Conservation (phyloP, 2,113 vertebrate genomes). For the Cathartes aura region DNA sequence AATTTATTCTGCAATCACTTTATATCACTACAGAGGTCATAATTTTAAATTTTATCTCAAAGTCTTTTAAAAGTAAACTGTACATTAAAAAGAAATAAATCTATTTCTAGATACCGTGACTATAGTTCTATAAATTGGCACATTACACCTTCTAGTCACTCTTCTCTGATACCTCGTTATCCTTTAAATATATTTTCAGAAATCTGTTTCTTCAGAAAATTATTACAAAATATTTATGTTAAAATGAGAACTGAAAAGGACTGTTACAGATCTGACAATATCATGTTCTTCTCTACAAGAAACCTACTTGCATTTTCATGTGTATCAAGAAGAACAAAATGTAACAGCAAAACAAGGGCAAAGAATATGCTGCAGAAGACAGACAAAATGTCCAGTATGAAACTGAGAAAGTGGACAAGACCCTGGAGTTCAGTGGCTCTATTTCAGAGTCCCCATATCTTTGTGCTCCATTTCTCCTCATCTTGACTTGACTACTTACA, state of each 20-base stretch:
- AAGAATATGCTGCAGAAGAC: neutral
- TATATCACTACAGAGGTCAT: neutral
- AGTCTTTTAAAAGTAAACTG: neutral
- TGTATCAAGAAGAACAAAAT: neutral
- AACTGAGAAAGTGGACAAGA: neutral
- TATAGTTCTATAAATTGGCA: neutral
- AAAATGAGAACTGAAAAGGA: neutral
- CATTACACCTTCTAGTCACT: neutral
- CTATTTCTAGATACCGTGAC: neutral
- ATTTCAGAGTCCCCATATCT: neutral
- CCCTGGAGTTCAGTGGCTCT: neutral
- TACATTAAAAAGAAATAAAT: neutral
- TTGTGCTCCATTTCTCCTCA: neutral
- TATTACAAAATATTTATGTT: neutral
- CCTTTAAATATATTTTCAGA: neutral
- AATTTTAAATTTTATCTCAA: neutral
- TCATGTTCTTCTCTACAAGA: neutral
- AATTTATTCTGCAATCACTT: neutral
- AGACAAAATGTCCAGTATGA: neutral
- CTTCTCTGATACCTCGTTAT: neutral
- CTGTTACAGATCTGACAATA: neutral
- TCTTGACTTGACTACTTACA: neutral
- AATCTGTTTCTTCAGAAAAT: neutral
- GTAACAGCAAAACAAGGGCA: neutral
- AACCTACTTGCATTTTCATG: neutral